These are phyloP conservation scores for Habrosyne pyritoides DNA, from an alignment of 2,888 invertebrate species.

Conservation along the genomic window DNA sequence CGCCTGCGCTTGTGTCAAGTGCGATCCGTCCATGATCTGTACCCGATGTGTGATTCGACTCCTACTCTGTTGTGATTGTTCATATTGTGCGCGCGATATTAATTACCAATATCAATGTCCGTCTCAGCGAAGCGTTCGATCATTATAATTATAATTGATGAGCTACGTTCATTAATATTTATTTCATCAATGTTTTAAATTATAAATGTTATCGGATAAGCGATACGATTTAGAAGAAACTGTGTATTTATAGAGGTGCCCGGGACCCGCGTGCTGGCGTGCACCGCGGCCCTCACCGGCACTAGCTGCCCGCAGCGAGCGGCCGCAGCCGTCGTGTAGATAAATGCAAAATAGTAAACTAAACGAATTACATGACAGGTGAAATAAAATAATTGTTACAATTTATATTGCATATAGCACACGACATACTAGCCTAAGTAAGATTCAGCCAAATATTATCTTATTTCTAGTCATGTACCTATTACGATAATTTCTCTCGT, in stretches of 20 bases:
- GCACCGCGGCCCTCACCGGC: too few species aligned
- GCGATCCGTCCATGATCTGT: constrained; percentile 68
- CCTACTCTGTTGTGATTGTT: neutral
- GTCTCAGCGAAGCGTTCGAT: neutral
- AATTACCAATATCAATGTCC: neutral
- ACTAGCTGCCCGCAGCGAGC: too few species aligned
- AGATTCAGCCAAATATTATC: constrained; percentile 43
- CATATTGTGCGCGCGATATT: neutral
- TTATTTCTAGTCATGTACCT: constrained; percentile 40
- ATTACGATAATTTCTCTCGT: constrained; percentile 41
- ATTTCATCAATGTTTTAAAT: neutral
- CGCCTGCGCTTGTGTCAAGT: constrained; percentile 41
- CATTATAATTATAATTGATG: neutral
- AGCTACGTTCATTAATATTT: neutral
- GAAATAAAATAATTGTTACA: constrained; percentile 48
- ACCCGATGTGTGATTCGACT: constrained; percentile 27
- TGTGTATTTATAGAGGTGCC: neutral
- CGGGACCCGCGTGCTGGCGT: too few species aligned
- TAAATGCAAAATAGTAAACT: constrained; percentile 42
- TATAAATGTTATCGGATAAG: neutral
- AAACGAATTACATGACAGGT: constrained; percentile 77
- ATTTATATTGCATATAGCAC: constrained; percentile 38
- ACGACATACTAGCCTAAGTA: constrained; percentile 31
- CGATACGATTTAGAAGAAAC: neutral
- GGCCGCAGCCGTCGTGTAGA: too few species aligned